Percentiles rank a stretch among this genome's conserved stretches.
These are phyloP conservation scores for Caenorhabditis plicata DNA, from an alignment of 2,888 invertebrate species.

Conservation along the genomic window DNA sequence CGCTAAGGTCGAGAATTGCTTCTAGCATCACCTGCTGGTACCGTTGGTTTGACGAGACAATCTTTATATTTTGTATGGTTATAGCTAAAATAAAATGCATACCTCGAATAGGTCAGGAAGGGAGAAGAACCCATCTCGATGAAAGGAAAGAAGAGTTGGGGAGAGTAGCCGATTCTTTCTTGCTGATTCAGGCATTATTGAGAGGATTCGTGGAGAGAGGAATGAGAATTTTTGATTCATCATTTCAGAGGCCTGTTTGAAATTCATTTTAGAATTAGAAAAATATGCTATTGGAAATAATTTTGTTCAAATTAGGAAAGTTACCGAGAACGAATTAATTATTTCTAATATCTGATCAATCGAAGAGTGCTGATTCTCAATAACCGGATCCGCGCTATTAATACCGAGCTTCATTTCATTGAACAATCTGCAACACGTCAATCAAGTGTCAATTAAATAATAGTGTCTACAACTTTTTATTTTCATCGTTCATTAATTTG, in stretches of 20 bases:
- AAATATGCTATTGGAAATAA: slow-evolving; percentile 15
- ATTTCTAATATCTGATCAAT: slow-evolving; percentile 28
- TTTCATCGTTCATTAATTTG: slow-evolving; percentile 49
- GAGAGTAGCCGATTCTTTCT: slow-evolving; percentile 41
- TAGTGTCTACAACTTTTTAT: slow-evolving; percentile 49
- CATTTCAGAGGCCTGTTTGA: slow-evolving; percentile 13
- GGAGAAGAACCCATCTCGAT: slow-evolving; percentile 55
- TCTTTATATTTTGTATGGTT: slow-evolving; percentile 9
- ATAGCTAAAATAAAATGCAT: background rate
- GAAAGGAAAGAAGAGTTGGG: slow-evolving; percentile 54
- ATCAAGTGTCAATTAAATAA: background rate
- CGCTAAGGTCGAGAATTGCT: slow-evolving; percentile 41
- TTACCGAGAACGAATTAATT: slow-evolving; percentile 30
- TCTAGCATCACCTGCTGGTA: slow-evolving; percentile 47
- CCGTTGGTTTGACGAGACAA: slow-evolving; percentile 31
- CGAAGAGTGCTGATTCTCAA: slow-evolving; percentile 18
- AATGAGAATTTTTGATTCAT: slow-evolving; percentile 38
- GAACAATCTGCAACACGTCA: slow-evolving; percentile 27
- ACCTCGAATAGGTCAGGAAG: slow-evolving; percentile 53
- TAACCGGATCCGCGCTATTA: slow-evolving; percentile 27
- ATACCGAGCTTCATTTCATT: slow-evolving; percentile 32
- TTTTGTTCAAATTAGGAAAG: slow-evolving; percentile 6
- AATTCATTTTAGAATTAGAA: background rate
- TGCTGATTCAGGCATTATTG: slow-evolving; percentile 43
- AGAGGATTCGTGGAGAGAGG: slow-evolving; percentile 50